Percentiles rank a stretch among this genome's conserved stretches.
Evolutionary conservation across 1,140 invertebrate genomes (phyloP).

Genomic region (Drosophila lowei): DNA sequence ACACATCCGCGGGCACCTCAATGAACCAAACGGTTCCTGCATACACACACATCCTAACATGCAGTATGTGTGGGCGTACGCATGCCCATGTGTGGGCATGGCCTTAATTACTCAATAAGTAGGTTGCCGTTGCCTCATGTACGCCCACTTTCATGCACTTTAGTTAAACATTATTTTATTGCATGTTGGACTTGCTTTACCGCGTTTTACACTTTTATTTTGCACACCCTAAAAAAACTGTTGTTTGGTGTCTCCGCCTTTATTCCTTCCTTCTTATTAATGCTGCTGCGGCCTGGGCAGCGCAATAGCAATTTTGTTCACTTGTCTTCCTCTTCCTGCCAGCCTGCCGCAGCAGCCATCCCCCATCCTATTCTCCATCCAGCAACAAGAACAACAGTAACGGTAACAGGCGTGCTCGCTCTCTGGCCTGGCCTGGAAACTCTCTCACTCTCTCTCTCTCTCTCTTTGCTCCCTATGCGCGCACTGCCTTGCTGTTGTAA

Average conservation of each 20-base stretch:
- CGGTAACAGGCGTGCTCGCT: slow-evolving; percentile 46
- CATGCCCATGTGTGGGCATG: slow-evolving; percentile 40
- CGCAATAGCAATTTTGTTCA: slow-evolving; percentile 77
- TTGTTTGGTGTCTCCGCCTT: slow-evolving; percentile 10
- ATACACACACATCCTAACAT: slow-evolving; percentile 20
- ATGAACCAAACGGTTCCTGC: slow-evolving; percentile 17
- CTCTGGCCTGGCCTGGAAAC: slow-evolving; percentile 18
- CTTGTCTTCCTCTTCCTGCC: slow-evolving; percentile 64
- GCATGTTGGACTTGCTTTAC: slow-evolving; percentile 16
- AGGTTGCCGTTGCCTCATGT: slow-evolving; percentile 44
- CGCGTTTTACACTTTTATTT: not conserved
- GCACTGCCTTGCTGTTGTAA: slow-evolving; percentile 36
- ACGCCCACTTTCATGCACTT: slow-evolving; percentile 50
- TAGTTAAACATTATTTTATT: slow-evolving; percentile 58
- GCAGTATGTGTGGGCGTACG: slow-evolving; percentile 29
- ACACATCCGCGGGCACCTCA: not conserved
- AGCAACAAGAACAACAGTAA: slow-evolving; percentile 45
- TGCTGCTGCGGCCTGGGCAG: slow-evolving; percentile 59
- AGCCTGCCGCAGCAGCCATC: not conserved
- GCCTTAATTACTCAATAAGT: slow-evolving; percentile 72
- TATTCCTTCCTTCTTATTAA: slow-evolving; percentile 47
- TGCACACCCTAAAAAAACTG: not conserved
- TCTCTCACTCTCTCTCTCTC: slow-evolving; percentile 16
- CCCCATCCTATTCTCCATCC: not conserved
- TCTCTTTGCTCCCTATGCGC: slow-evolving; percentile 30